Percentiles rank a stretch among this genome's conserved stretches.
These are phyloP conservation scores for Leucoma salicis DNA, from an alignment of 2,888 invertebrate genomes.

Conservation along the genomic window DNA sequence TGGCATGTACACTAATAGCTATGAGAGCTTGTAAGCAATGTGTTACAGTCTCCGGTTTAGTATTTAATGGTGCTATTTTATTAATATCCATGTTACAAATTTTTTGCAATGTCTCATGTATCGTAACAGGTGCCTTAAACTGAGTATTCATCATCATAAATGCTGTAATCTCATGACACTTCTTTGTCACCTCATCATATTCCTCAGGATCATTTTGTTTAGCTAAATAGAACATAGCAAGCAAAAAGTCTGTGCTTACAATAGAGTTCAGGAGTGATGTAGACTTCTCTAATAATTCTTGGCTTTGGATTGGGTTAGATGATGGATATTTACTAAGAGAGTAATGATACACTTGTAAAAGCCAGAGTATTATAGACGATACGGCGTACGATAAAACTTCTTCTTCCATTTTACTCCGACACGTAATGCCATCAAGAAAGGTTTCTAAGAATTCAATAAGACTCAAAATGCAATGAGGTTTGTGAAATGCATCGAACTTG, in stretches of 20 bases:
- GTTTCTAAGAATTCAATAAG: constrained; percentile 92
- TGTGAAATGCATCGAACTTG: constrained; percentile 93
- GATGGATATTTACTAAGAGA: constrained; percentile 73
- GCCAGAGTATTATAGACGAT: constrained; percentile 91
- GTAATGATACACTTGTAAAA: constrained; percentile 87
- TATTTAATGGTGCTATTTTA: constrained; percentile 79
- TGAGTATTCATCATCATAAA: constrained; percentile 82
- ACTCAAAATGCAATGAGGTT: constrained; percentile 93
- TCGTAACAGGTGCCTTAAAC: constrained; percentile 78
- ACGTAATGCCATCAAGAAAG: constrained; percentile 83
- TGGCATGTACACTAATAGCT: constrained; percentile 91
- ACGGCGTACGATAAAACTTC: constrained; percentile 91
- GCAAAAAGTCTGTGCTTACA: constrained; percentile 87
- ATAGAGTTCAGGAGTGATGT: constrained; percentile 85
- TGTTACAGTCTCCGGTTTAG: constrained; percentile 84
- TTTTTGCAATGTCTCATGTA: constrained; percentile 83
- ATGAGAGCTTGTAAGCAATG: constrained; percentile 91
- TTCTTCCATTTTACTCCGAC: constrained; percentile 93
- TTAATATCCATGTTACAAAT: constrained; percentile 84
- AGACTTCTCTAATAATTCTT: constrained; percentile 87
- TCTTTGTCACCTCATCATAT: constrained; percentile 85
- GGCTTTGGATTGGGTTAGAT: constrained; percentile 74
- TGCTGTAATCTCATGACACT: constrained; percentile 87
- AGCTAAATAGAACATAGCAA: constrained; percentile 92
- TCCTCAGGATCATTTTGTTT: constrained; percentile 90